These are phyloP conservation scores for Amiota minor DNA, from an alignment of 2,888 invertebrate species.

Conservation along the genomic window DNA sequence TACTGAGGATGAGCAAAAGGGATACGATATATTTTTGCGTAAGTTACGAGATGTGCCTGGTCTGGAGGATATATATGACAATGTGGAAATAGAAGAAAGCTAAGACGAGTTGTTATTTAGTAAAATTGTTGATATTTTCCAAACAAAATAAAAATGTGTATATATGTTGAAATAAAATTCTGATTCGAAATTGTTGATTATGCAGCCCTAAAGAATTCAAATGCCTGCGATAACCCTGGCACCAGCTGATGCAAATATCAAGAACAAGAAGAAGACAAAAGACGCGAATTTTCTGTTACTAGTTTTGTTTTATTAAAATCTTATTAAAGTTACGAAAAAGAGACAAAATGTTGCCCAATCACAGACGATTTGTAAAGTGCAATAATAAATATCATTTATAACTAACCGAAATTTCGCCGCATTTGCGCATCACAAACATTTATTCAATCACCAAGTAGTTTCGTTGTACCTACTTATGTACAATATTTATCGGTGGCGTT, in stretches of 20 bases:
- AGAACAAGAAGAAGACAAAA: conserved; percentile 3
- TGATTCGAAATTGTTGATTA: background rate
- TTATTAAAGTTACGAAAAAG: background rate
- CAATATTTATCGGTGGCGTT: background rate
- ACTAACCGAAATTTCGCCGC: background rate
- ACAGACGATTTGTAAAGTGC: conserved; percentile 28
- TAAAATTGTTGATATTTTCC: background rate
- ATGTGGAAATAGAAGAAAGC: conserved; percentile 60
- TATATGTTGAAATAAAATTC: background rate
- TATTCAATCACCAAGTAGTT: background rate
- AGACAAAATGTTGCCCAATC: conserved; percentile 14
- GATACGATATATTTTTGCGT: conserved; percentile 74
- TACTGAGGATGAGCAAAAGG: conserved; percentile 74
- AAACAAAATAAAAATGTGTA: background rate
- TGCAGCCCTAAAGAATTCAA: background rate
- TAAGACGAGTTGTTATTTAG: background rate
- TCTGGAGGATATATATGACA: conserved; percentile 77
- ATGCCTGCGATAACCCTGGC: background rate
- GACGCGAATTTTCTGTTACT: conserved; percentile 9
- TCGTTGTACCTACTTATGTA: too few relatives aligned
- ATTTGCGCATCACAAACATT: background rate
- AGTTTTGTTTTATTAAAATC: background rate
- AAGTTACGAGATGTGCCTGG: conserved; percentile 77
- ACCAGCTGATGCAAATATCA: background rate
- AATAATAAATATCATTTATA: conserved; percentile 10